A percentile compares a stretch with the other conserved stretches of the same genome.
Evolutionary conservation across 2,888 invertebrate genomes (phyloP).

Genomic region (Melinopterus prodromus): DNA sequence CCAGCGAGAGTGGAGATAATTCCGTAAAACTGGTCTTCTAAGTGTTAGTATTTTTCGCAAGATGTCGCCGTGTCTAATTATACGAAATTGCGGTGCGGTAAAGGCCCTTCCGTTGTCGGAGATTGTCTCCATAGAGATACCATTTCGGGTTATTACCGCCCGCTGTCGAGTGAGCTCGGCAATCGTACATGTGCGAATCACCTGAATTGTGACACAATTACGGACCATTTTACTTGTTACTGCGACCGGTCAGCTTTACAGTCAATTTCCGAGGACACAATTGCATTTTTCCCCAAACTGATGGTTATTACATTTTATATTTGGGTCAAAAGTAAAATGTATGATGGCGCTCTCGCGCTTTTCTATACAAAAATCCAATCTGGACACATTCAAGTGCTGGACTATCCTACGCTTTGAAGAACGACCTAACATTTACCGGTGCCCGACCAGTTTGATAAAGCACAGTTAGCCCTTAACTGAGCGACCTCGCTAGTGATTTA

Average conservation of each 20-base stretch:
- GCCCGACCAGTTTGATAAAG: background rate
- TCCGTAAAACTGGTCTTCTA: background rate
- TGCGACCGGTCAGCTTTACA: background rate
- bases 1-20: background rate
- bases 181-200: constrained; percentile 4
- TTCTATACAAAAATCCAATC: background rate
- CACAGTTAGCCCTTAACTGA: constrained; percentile 4
- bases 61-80: background rate
- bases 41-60: constrained; percentile 4
- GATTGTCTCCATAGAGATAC: constrained; percentile 4
- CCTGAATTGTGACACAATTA: background rate
- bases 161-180: background rate
- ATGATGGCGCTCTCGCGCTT: background rate
- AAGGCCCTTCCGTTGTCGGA: background rate
- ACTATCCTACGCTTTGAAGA: background rate
- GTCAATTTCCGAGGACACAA: background rate
- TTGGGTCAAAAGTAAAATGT: background rate
- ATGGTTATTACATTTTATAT: background rate
- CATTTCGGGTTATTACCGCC: background rate
- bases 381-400: background rate
- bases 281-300: background rate
- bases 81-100: background rate
- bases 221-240: background rate
- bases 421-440: background rate
- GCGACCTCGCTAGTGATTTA: background rate